These are phyloP conservation scores for Stenichneumon culpator DNA, from an alignment of 2,888 invertebrate species.

Conservation along the genomic window DNA sequence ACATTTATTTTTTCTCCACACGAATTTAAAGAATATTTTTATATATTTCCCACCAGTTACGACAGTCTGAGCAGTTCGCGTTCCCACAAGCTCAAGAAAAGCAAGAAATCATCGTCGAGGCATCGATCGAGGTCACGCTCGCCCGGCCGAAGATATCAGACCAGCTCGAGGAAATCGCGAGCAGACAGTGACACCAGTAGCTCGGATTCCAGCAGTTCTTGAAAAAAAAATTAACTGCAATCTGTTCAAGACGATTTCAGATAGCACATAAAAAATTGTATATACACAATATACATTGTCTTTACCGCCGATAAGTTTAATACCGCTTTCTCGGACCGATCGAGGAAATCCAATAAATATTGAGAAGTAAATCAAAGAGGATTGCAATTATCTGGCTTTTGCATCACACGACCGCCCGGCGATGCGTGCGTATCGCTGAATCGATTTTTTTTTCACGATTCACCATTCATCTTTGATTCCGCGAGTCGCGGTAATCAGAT, in stretches of 20 bases:
- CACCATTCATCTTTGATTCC: constrained; percentile 30
- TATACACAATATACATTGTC: constrained; percentile 69
- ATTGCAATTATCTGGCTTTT: constrained; percentile 25
- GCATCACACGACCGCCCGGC: constrained; percentile 26
- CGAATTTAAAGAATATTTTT: not conserved
- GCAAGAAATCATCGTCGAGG: constrained; percentile 81
- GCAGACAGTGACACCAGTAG: constrained; percentile 80
- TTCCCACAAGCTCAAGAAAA: constrained; percentile 82
- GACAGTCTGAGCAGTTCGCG: constrained; percentile 81
- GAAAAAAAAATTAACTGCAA: constrained; percentile 58
- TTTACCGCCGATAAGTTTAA: constrained; percentile 70
- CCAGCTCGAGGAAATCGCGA: constrained; percentile 74
- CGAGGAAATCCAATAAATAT: constrained; percentile 48
- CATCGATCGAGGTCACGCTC: constrained; percentile 82
- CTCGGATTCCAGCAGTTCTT: constrained; percentile 80
- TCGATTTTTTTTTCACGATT: not conserved
- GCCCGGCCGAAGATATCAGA: constrained; percentile 78
- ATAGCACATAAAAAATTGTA: constrained; percentile 69
- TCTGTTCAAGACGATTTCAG: constrained; percentile 13
- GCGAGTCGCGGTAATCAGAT: not conserved
- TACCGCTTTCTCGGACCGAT: constrained; percentile 58
- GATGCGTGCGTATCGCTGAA: not conserved
- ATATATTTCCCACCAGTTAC: constrained; percentile 73
- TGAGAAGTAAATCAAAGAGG: constrained; percentile 30
- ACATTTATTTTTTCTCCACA: not conserved